A percentile compares a stretch with the other conserved stretches of the same genome.
Evolutionary conservation across 2,797 vertebrate species (phyloP).

Genomic region (Gymnoscopelus microlampas): DNA sequence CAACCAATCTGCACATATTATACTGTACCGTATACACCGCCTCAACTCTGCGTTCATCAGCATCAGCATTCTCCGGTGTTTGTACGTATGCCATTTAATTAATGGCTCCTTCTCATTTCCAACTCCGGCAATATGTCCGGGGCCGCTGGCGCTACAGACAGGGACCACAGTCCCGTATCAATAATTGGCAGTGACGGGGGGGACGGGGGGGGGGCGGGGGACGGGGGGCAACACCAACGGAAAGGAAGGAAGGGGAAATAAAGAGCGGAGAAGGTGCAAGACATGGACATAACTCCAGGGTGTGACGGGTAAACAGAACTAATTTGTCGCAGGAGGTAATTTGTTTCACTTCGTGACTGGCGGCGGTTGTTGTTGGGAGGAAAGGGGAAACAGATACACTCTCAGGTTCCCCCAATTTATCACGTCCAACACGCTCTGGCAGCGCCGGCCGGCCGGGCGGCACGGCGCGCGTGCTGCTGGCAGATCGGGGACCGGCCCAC

Average conservation of each 20-base stretch:
- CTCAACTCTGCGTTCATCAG: conserved; percentile 15
- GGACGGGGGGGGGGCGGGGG: conserved; percentile 73
- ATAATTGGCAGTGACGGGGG: conserved; percentile 76
- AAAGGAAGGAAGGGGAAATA: conserved; percentile 39
- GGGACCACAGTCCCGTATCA: conserved; percentile 57
- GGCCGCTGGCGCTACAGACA: conserved; percentile 59
- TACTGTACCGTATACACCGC: too few species aligned
- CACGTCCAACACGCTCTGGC: conserved; percentile 50
- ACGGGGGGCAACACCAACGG: conserved; percentile 54
- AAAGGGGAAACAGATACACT: conserved; percentile 62
- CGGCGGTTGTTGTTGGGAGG: conserved; percentile 59
- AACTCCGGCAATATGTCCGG: conserved; percentile 52
- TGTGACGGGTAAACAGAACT: conserved; percentile 68
- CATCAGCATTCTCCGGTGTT: conserved; percentile 30
- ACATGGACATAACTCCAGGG: conserved; percentile 69
- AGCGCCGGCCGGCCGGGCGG: neutral
- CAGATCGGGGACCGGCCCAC: conserved; percentile 5
- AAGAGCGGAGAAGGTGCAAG: conserved; percentile 8
- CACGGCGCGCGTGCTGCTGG: conserved; percentile 12
- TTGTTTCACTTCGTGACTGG: conserved; percentile 73
- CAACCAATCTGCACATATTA: conserved; percentile 8
- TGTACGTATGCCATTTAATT: conserved; percentile 54
- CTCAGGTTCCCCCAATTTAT: conserved; percentile 63
- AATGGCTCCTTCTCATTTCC: conserved; percentile 53
- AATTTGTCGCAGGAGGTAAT: conserved; percentile 77